Base-by-base conservation (phyloP, 2,888 invertebrate genomes). In the Drosophila koepferae region DNA sequence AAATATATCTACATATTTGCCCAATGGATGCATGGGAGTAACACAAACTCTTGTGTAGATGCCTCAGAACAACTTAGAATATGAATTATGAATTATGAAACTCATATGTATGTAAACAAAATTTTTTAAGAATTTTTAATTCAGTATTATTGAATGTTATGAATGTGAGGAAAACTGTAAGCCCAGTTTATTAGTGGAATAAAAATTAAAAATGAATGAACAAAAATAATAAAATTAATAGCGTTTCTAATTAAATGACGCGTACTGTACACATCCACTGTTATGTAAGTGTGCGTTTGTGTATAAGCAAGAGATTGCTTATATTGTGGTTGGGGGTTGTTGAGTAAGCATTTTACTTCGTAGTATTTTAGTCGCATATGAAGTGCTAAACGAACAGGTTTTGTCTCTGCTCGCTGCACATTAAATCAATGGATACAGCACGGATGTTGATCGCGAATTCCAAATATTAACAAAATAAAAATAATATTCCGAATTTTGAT, bases 351-450 rank as follows among this genome's bases (percentile, higher is more conserved):
- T 77, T 74, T 74, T 58, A 44, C 58, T 74, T 72, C 72, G 46
- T 63, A 55, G 60, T 68, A 67, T 82, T 82, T 86, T 67, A 84
- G 83, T 84, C 70, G 78, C 63, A 74, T 63, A 63, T 71, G 72
- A 89, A 83, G 60, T 73, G 75, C 56, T 71, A 70, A 68, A 62
- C 64, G 61, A 78, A 80, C 72, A 72, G 78, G 83, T 84, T 83
- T 63, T 9, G 51, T 63, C 41, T 53, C 36, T 54, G 16, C 23
- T 36, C 34, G 43, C 41, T 65, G 38, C 18, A 23, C 40, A 20
- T 58, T 16, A 36, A 62, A 55, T 28, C n/a, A 16, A 40, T 38
- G 34, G 10, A 44, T 9, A 49, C 36, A 20, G n/a, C n/a, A 2
- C 49, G 12, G 16, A 28, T 36, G 23, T 28, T 23, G 48, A 59